Percentiles rank a stretch among this genome's conserved stretches.
These are phyloP conservation scores for Drosophila saltans DNA, from an alignment of 1,140 invertebrate species.

Conservation along the genomic window DNA sequence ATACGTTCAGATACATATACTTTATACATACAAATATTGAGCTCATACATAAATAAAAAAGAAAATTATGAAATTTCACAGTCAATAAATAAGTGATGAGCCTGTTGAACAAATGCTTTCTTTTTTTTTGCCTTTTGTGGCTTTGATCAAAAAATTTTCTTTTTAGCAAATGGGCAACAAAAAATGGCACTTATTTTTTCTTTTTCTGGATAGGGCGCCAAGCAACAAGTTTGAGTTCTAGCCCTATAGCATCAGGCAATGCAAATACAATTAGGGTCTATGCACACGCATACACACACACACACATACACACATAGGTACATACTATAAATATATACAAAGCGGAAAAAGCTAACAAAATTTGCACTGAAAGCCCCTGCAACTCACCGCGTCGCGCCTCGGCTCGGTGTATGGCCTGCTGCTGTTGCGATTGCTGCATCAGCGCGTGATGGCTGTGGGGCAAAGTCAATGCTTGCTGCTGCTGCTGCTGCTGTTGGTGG, in stretches of 20 bases:
- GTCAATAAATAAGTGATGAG: constrained; percentile 55
- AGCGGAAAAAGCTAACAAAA: constrained; percentile 6
- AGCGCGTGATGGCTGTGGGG: constrained; percentile 67
- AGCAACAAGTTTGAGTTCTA: constrained; percentile 48
- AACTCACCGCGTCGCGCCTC: constrained; percentile 72
- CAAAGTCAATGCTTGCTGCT: constrained; percentile 40
- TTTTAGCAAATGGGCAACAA: constrained; percentile 17
- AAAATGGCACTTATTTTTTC: constrained; percentile 35
- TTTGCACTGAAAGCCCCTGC: constrained; percentile 5
- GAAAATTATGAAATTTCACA: constrained; percentile 31
- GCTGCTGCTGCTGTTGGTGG: constrained; percentile 40
- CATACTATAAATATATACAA: constrained; percentile 2
- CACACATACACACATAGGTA: background rate
- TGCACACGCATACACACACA: background rate
- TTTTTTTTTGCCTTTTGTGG: background rate
- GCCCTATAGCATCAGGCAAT: constrained; percentile 29
- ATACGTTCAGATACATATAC: constrained; percentile 14
- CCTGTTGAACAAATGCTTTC: constrained; percentile 51
- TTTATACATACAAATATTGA: constrained; percentile 7
- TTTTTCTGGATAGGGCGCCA: constrained; percentile 1
- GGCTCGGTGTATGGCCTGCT: constrained; percentile 72
- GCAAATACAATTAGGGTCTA: constrained; percentile 20
- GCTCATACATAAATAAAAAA: constrained; percentile 16
- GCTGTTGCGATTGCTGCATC: constrained; percentile 74
- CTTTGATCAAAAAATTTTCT: constrained; percentile 6